Conservation (phyloP, 2,797 vertebrate genomes). For the Propithecus deckenii region DNA sequence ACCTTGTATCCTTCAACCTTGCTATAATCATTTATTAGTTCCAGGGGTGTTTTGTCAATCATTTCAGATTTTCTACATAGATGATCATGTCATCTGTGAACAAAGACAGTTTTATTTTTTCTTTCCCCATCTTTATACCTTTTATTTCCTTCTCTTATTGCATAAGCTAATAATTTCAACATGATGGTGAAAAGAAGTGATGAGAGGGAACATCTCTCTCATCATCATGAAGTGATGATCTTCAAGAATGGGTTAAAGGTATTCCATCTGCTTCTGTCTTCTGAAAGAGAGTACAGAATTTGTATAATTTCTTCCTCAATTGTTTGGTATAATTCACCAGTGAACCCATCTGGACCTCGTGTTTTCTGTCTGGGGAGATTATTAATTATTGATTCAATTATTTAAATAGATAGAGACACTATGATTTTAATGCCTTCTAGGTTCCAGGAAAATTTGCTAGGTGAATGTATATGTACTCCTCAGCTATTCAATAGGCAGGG, state of each 20-base stretch:
- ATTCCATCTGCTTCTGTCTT: background rate
- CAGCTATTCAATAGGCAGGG: background rate
- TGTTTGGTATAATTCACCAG: background rate
- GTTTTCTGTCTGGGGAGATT: background rate
- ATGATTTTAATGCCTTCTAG: background rate
- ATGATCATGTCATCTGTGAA: background rate
- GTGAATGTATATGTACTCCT: background rate
- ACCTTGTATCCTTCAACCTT: background rate
- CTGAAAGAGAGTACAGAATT: background rate
- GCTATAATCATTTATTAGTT: background rate
- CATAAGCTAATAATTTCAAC: background rate
- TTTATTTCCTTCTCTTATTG: background rate
- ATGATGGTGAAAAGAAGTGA: background rate
- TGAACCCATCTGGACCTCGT: background rate
- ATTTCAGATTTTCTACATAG: background rate
- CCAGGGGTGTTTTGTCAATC: background rate
- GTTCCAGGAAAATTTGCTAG: background rate
- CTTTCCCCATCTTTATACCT: background rate
- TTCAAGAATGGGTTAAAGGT: background rate
- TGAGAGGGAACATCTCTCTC: background rate
- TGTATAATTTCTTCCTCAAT: background rate
- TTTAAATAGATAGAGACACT: background rate
- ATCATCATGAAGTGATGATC: background rate
- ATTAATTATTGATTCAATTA: background rate
- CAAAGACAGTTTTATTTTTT: constrained; percentile 4